These are phyloP conservation scores for Muscicapa striata DNA, from an alignment of 2,797 vertebrate species.

Conservation along the genomic window DNA sequence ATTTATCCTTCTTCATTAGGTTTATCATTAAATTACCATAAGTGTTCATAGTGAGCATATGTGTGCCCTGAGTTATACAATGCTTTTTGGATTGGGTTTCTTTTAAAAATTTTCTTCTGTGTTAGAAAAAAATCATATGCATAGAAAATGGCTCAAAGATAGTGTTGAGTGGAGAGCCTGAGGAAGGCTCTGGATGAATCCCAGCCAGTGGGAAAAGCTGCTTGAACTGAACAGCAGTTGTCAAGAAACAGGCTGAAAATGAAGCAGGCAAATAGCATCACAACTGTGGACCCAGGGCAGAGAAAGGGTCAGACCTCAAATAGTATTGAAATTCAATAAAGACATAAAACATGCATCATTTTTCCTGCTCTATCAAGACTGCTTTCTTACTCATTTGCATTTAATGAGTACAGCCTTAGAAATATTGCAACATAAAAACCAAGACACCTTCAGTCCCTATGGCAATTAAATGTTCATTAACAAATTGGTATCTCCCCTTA, in stretches of 20 bases:
- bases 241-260: not conserved
- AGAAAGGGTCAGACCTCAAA: slow-evolving; percentile 87
- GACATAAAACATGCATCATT: slow-evolving; percentile 80
- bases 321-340: slow-evolving; percentile 81
- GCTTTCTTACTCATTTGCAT: slow-evolving; percentile 84
- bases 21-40: not conserved
- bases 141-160: not conserved
- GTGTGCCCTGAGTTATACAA: not conserved
- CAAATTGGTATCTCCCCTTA: slow-evolving; percentile 80
- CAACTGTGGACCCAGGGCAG: slow-evolving; percentile 73
- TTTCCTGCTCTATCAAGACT: slow-evolving; percentile 85
- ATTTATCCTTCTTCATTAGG: not conserved
- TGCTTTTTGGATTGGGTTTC: not conserved
- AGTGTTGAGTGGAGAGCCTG: not conserved
- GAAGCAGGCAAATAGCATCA: not conserved
- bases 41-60: not conserved
- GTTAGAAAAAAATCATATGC: not conserved
- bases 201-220: not conserved
- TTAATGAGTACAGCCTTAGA: slow-evolving; percentile 85
- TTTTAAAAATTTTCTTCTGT: not conserved
- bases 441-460: slow-evolving; percentile 83
- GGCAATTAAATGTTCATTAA: slow-evolving; percentile 88
- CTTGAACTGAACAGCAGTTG: not conserved
- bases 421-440: slow-evolving; percentile 80
- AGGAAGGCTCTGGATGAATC: not conserved